These are phyloP conservation scores for Drosophila eugracilis DNA, from an alignment of 1,140 invertebrate genomes.

Conservation along the genomic window DNA sequence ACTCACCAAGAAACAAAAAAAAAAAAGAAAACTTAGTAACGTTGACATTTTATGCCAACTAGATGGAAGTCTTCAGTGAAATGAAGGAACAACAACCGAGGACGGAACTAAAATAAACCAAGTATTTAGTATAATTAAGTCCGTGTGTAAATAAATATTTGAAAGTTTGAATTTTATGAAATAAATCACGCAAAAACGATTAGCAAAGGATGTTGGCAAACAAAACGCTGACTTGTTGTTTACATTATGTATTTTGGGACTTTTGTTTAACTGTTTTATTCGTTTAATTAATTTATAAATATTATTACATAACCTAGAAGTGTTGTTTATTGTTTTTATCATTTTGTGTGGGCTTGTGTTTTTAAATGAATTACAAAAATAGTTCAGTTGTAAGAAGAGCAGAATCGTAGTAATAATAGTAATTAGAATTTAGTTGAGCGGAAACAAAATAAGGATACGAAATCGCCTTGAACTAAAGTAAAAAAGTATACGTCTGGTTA, in stretches of 20 bases:
- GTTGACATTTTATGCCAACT: conserved; percentile 44
- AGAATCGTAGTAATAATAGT: conserved; percentile 48
- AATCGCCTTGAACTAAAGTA: conserved; percentile 43
- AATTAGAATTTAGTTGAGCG: conserved; percentile 75
- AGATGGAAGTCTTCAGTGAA: conserved; percentile 20
- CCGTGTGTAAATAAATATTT: conserved; percentile 75
- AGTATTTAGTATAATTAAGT: conserved; percentile 63
- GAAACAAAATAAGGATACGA: conserved; percentile 46
- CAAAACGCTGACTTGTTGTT: conserved; percentile 43
- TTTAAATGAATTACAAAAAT: conserved; percentile 84
- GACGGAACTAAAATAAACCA: conserved; percentile 16
- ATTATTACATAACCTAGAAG: conserved; percentile 80
- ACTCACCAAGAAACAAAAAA: conserved; percentile 44
- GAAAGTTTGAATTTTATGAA: conserved; percentile 77
- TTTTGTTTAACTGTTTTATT: conserved; percentile 76
- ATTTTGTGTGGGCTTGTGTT: conserved; percentile 41
- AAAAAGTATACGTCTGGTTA: conserved; percentile 26
- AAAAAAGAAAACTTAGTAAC: conserved; percentile 31
- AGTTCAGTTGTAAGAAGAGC: conserved; percentile 75
- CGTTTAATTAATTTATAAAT: conserved; percentile 83
- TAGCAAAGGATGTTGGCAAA: conserved; percentile 56
- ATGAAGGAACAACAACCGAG: conserved; percentile 17
- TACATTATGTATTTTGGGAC: conserved; percentile 39
- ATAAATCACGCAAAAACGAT: conserved; percentile 53
- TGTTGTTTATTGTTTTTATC: conserved; percentile 58